Evolutionary conservation across 2,888 invertebrate genomes (phyloP).

Genomic region (Nysson spinosus): DNA sequence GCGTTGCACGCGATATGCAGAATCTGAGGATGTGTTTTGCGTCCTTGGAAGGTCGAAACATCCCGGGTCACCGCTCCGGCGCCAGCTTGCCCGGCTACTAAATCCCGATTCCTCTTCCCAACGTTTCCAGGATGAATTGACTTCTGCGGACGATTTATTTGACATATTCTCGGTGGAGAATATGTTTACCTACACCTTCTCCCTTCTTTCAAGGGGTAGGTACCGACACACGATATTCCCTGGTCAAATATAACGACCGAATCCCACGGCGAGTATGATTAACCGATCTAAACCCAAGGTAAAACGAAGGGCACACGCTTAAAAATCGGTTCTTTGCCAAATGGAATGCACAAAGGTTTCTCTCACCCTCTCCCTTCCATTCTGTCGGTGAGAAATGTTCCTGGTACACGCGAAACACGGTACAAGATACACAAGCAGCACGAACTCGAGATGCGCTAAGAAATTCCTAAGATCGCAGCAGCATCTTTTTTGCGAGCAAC

Average conservation of each 20-base stretch:
- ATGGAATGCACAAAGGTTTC: too few relatives aligned
- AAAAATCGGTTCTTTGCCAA: too few relatives aligned
- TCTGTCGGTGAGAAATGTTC: too few relatives aligned
- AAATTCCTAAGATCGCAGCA: conserved; percentile 7
- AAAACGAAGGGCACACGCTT: too few relatives aligned
- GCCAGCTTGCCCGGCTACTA: conserved; percentile 57
- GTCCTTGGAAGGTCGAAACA: conserved; percentile 69
- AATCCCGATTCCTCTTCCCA: conserved; percentile 53
- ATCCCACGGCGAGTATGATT: too few relatives aligned
- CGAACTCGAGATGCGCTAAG: neutral
- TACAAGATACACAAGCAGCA: too few relatives aligned
- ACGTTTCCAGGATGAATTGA: conserved; percentile 39
- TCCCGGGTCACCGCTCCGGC: conserved; percentile 61
- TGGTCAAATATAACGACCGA: conserved; percentile 44
- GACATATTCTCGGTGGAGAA: conserved; percentile 43
- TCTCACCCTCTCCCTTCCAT: too few relatives aligned
- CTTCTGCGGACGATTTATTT: conserved; percentile 40
- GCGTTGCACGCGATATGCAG: conserved; percentile 47
- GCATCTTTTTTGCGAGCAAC: neutral
- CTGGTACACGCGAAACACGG: too few relatives aligned
- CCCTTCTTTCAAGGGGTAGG: too few relatives aligned
- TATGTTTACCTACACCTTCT: too few relatives aligned
- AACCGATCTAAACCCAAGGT: too few relatives aligned
- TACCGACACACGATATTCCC: too few relatives aligned
- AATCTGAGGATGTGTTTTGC: conserved; percentile 56